Percentiles rank a stretch among this genome's conserved stretches.
phyloP scores from a whole-genome alignment of 2,797 vertebrate genomes.

The Poecile montanus region DNA sequence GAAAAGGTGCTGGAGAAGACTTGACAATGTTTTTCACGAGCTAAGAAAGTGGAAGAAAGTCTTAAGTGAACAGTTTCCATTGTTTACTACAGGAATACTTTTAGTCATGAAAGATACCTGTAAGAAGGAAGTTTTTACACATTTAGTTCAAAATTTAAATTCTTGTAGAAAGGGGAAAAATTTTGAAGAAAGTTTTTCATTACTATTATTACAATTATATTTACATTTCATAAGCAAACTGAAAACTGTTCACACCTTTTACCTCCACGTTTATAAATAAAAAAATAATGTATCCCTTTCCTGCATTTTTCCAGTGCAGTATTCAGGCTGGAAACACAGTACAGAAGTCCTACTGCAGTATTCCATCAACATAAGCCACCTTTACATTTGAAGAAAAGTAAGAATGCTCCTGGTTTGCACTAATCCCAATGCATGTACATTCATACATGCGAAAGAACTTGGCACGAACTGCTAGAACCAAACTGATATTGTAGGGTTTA shows the following conservation, averaged over 20 bases:
- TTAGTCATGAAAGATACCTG: not conserved
- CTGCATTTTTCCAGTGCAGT: not conserved
- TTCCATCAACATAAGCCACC: not conserved
- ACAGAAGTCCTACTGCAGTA: not conserved
- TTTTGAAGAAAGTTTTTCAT: not conserved
- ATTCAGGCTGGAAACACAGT: not conserved
- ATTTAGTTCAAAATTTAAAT: not conserved
- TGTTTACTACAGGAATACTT: not conserved
- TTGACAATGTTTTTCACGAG: not conserved
- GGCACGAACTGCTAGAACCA: slow-evolving; percentile 62
- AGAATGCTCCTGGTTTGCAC: not conserved
- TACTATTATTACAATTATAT: not conserved
- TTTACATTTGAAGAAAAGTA: not conserved
- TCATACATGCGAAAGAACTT: not conserved
- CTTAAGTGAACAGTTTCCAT: not conserved
- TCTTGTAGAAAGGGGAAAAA: not conserved
- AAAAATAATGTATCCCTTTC: not conserved
- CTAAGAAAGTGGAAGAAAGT: not conserved
- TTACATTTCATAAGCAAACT: not conserved
- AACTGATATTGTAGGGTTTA: slow-evolving; percentile 75
- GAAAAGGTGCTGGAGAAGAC: not conserved
- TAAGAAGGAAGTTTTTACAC: not conserved
- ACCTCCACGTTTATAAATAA: not conserved
- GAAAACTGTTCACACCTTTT: not conserved
- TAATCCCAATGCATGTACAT: not conserved